phyloP scores from a whole-genome alignment of 2,797 vertebrate genomes.

The Melopsittacus undulatus region DNA sequence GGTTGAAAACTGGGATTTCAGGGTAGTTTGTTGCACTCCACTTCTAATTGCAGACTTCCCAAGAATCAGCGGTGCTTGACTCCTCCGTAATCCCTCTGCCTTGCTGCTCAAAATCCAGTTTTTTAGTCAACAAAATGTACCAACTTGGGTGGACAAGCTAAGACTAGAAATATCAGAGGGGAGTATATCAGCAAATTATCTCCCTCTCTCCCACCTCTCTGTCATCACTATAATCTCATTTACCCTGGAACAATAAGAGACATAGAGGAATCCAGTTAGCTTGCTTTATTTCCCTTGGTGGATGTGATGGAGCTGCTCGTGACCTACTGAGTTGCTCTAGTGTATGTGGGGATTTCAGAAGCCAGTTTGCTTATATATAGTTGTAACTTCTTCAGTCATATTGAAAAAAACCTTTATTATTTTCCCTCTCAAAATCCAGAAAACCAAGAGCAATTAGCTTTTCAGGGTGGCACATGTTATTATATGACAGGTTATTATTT shows the following conservation, averaged over 20 bases:
- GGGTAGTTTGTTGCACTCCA: background rate
- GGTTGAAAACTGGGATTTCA: background rate
- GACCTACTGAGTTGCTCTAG: background rate
- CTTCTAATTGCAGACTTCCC: background rate
- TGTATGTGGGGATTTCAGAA: background rate
- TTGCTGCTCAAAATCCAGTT: background rate
- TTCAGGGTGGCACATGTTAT: background rate
- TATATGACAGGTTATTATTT: background rate
- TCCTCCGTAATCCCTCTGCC: background rate
- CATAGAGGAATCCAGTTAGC: background rate
- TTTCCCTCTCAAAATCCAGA: background rate
- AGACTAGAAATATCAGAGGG: background rate
- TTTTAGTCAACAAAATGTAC: background rate
- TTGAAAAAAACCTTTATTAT: background rate
- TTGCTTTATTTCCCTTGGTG: background rate
- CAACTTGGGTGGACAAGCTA: background rate
- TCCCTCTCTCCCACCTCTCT: background rate
- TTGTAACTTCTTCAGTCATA: background rate
- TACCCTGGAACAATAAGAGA: background rate
- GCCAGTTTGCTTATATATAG: background rate
- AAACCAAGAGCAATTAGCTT: background rate
- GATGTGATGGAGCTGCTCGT: background rate
- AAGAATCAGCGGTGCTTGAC: background rate
- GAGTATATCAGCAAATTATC: background rate
- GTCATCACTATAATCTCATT: background rate